These are phyloP conservation scores for Dendrolimus pini DNA, from an alignment of 2,888 invertebrate genomes.

Conservation along the genomic window DNA sequence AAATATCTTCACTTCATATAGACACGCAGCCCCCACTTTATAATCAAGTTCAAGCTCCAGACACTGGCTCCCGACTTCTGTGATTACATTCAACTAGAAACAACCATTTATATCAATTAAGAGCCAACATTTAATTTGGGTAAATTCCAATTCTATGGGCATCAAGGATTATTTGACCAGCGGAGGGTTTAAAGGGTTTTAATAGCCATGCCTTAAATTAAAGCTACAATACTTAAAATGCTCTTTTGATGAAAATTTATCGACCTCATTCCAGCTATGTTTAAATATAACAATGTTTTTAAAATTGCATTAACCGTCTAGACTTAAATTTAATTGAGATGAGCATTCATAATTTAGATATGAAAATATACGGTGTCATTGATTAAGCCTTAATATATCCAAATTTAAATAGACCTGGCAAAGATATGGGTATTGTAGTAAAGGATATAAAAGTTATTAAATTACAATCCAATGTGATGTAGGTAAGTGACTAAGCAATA, in stretches of 20 bases:
- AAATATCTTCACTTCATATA: too few relatives aligned
- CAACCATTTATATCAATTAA: slow-evolving; percentile 74
- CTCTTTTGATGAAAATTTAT: slow-evolving; percentile 54
- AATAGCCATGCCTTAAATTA: slow-evolving; percentile 42
- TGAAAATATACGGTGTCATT: too few relatives aligned
- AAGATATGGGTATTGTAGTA: too few relatives aligned
- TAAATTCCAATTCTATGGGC: slow-evolving; percentile 71
- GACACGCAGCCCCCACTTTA: slow-evolving; percentile 5
- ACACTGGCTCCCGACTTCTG: slow-evolving; percentile 43
- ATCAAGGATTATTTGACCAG: slow-evolving; percentile 44
- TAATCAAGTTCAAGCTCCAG: slow-evolving; percentile 22
- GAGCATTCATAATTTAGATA: too few relatives aligned
- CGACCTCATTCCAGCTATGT: slow-evolving; percentile 18
- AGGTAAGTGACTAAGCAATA: slow-evolving; percentile 45
- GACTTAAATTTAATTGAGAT: slow-evolving; percentile 1
- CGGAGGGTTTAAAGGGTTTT: slow-evolving; percentile 52
- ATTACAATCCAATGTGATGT: too few relatives aligned
- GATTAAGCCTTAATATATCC: too few relatives aligned
- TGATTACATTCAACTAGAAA: slow-evolving; percentile 69
- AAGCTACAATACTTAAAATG: slow-evolving; percentile 23
- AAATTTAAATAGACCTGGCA: too few relatives aligned
- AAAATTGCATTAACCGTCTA: slow-evolving; percentile 10
- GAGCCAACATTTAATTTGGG: slow-evolving; percentile 60
- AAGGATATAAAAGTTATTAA: too few relatives aligned
- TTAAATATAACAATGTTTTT: slow-evolving; percentile 7